A percentile compares a stretch with the other conserved stretches of the same genome.
Conservation (phyloP, 2,797 vertebrate species). For the Typhlichthys eigenmanni region DNA sequence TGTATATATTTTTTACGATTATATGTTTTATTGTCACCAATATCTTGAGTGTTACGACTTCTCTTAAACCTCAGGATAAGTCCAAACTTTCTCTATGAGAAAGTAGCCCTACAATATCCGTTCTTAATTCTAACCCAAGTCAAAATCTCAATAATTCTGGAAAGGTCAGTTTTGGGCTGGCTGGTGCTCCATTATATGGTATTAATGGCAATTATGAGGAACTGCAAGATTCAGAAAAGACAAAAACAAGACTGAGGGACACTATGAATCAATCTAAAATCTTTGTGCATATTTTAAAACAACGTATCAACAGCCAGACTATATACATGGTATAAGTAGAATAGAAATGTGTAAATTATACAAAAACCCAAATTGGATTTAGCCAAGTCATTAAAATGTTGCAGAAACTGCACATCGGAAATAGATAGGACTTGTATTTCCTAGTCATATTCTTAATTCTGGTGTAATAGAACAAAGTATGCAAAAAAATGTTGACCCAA, state of each 20-base stretch:
- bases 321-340: not conserved
- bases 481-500: not conserved
- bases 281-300: constrained; percentile 21
- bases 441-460: not conserved
- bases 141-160: constrained; percentile 1
- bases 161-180: no score
- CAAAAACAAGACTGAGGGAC: constrained; percentile 27
- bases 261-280: constrained; percentile 21
- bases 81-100: constrained; percentile 15
- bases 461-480: not conserved
- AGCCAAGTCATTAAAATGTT: not conserved
- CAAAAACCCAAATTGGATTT: constrained; percentile 5
- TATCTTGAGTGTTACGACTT: constrained; percentile 23
- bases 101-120: not conserved
- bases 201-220: constrained; percentile 18
- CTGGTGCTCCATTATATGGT: constrained; percentile 14
- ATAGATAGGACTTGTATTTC: not conserved
- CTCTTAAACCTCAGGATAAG: constrained; percentile 11
- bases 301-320: constrained; percentile 1
- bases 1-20: no score
- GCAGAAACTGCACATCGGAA: not conserved
- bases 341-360: constrained; percentile 11
- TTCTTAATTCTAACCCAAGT: constrained; percentile 17
- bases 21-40: no score
- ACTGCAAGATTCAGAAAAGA: constrained; percentile 17